Evolutionary conservation across 1,140 invertebrate species (phyloP), one percentile per base, ranked within the genome.

Genomic region (Diorhabda carinulata): DNA sequence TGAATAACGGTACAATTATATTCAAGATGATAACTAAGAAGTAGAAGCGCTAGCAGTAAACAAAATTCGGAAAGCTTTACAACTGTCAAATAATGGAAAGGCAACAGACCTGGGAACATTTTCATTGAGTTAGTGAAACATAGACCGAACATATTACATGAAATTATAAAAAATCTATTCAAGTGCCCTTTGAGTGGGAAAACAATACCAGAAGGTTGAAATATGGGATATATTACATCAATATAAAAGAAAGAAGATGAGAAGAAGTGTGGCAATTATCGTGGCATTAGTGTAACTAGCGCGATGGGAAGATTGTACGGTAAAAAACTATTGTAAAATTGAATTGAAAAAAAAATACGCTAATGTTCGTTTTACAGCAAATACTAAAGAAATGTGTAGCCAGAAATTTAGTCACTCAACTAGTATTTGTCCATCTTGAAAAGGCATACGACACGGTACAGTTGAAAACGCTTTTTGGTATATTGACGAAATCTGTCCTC

Each of bases 321-420:
- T 45, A 58, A 58, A 8, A 61, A 41, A 67, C 5, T 68, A 10
- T 3, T 64, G 3, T 7, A 61, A 52, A 63, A 66, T 10, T 5
- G n/a, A 5, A 61, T 66, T 40, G 60, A 61, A 66, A 25, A 42
- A 42, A 61, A 58, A 69, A 47, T 57, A 59, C 43, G 25, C 25
- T 25, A 2, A 57, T 61, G 3, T 61, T 67, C 41, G 40, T 3
- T 56, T 58, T 67, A 5, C 56, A 67, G 45, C 57, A 61, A 56
- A 61, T 67, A 42, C 42, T 67, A 5, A 3, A 61, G 43, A 67
- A 67, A 61, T 8, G 3, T 44, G 44, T 1, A 6, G 66, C 3
- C n/a, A 61, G 3, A 44, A 67, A 67, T 3, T 9, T 7, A 45
- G 57, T 42, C 6, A 66, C 52, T 6, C 64, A 66, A 7, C 42